These are phyloP conservation scores for Motacilla alba DNA, from an alignment of 2,113 vertebrate genomes.

Conservation along the genomic window DNA sequence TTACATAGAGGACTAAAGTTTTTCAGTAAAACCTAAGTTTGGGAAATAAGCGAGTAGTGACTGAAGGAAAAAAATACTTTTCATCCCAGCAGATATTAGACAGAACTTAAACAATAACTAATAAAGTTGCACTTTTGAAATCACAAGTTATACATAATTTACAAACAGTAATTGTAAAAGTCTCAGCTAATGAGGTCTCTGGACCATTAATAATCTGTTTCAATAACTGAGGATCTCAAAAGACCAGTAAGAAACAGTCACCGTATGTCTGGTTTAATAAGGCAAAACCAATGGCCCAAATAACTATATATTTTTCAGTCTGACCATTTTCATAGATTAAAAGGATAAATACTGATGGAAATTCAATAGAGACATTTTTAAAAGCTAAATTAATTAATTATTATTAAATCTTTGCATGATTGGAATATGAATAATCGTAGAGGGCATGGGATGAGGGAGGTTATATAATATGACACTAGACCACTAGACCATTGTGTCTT, in stretches of 20 bases:
- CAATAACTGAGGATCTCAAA: not conserved
- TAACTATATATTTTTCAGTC: not conserved
- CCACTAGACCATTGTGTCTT: not conserved
- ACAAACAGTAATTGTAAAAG: not conserved
- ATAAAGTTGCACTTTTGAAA: not conserved
- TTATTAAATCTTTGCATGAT: not conserved
- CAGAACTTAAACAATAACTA: not conserved
- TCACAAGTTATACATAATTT: not conserved
- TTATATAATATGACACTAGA: not conserved
- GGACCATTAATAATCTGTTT: not conserved
- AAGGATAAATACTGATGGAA: not conserved
- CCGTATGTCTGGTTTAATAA: not conserved
- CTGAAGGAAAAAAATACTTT: not conserved
- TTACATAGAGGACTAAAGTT: not conserved
- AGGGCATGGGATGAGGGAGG: not conserved
- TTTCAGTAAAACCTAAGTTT: not conserved
- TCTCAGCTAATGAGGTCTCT: not conserved
- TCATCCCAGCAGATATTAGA: not conserved
- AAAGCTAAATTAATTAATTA: not conserved
- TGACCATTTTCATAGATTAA: not conserved
- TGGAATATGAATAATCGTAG: not conserved
- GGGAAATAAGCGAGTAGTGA: not conserved
- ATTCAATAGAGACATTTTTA: not conserved
- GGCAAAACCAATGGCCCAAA: not conserved
- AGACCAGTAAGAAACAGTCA: not conserved